Base-by-base conservation (phyloP, 2,888 invertebrate genomes). In the Patella caerulea region DNA sequence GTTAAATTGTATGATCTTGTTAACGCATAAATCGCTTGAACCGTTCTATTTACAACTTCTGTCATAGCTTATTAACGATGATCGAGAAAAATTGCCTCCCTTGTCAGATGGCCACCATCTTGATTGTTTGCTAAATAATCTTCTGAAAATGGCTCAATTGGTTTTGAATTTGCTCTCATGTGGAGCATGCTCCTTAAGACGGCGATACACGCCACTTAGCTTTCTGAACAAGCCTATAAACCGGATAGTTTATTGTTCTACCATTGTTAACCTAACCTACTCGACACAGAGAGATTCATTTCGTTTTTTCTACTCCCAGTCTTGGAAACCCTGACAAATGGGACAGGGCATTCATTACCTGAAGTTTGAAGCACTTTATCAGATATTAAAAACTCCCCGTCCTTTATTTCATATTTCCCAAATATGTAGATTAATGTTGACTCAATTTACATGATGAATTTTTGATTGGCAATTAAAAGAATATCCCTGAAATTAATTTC, bases 131-230 rank as follows among this genome's bases (percentile, higher is more conserved):
- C 65, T 65, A 65, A 65, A 65, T 65, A 65, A 65, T 65, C 65
- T 65, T 65, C 19, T 65, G 19, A 65, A 65, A 45, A 65, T 65
- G 19, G 65, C 24, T 65, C 65, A 65, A 65, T 65, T 65, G 65
- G 24, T 65, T 65, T 65, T 65, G 24, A 65, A 65, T 65, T 65
- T 65, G 65, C 65, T 65, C 65, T 65, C 65, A 65, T 65, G 65
- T 65, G 24, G 65, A 65, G 65, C 65, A 65, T 24, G 65, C 19
- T 24, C 19, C 65, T 65, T 24, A 65, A 65, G 65, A 65, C 65
- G 65, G 65, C 5, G 65, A 65, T 65, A 65, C 65, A 65, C 24
- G 65, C 65, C 65, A 65, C 65, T 65, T 65, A 14, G 65, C 65
- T 65, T 65, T 24, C 19, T 65, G 45, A 45, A 45, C 45, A 45